Base-by-base conservation (phyloP, 2,797 vertebrate genomes). In the Kryptopterus vitreolus region DNA sequence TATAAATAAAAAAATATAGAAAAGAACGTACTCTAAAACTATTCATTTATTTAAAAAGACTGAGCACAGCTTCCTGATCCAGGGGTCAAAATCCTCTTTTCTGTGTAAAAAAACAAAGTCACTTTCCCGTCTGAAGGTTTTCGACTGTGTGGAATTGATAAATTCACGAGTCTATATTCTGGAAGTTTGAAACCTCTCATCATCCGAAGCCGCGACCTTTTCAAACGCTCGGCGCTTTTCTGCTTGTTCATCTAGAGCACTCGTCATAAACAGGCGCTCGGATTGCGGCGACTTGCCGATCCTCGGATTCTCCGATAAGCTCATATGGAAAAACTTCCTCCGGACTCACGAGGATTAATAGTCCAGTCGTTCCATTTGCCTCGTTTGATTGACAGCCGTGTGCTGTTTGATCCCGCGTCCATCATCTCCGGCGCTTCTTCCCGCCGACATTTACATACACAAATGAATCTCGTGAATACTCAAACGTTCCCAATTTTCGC, bases 391-490 rank as follows among this genome's bases (percentile, higher is more conserved):
- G 85, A 82, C 81, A 80, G 79, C 77, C 52, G 68, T 78, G 63
- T 69, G 68, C 73, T 79, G 38, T 72, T 65, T 68, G 31, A 38
- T 69, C 58, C 74, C 77, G 74, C 48, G 62, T 78, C 81, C 55
- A 72, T 46, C 80, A 75, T 75, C 71, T 77, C 48, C 48, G 29
- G 35, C 13, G 46, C 24, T 66, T 61, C 33, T 77, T 59, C 74
- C 77, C 69, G 6, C 52, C 43, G 2, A 35, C n/a, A 71, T 89
- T 86, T 89, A 80, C 69, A 76, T 85, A n/a, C 76, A 82, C 81
- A 84, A 78, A 87, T 88, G 85, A 81, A 84, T 82, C 85, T 86
- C 81, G 75, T 82, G 87, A 90, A 79, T 72, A 82, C 62, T 52
- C 29, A 35, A 38, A 58, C 26, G 7, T 58, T 33, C 31, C 13